Evolutionary conservation across 2,113 vertebrate genomes (phyloP), one percentile per base, ranked within the genome.

Genomic region (Mellivora capensis): DNA sequence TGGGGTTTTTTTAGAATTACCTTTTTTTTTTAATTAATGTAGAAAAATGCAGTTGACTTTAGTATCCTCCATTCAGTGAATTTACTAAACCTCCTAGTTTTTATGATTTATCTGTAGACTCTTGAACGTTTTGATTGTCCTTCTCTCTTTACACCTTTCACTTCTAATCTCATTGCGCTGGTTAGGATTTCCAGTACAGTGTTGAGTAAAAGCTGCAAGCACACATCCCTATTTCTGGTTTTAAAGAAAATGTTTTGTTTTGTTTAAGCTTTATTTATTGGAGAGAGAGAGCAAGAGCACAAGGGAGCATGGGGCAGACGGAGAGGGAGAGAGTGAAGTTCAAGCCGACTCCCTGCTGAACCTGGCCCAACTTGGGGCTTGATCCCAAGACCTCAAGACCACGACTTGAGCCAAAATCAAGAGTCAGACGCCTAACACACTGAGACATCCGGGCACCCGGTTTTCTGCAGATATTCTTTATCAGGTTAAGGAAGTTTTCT

Each of bases 191-290:
- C 23, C 23, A 47, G 74, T 20, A 71, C 27, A 72, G 17, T 14
- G 25, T 11, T 82, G 17, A 97, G 47, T 12, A 90, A 72, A 90
- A 93, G 37, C 52, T 87, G 11, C 47, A 31, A 95, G 39, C 34
- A 86, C 44, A 15, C 29, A 71, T 61, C 25, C 18, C 47, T 80
- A 31, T 71, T 77, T 83, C 69, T 79, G 7, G 52, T 74, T 86
- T 97, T 93, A 88, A 97, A 91, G 25, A 14, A 96, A 96, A 79
- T 31, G 21, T 62, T 94, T 69, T 69, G 34, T n/a, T 69, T 69
- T 67, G 29, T 67, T 69, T n/a, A 69, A 20, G 18, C 20, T 69
- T 69, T 69, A 69, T 69, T 69, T 69, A 54, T 18, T 54, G 52
- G 67, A 69, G 67, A 69, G 67, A 69, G 67, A 69, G 34, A n/a